These are phyloP conservation scores for Anodontia alba DNA, from an alignment of 2,888 invertebrate species.

Conservation along the genomic window DNA sequence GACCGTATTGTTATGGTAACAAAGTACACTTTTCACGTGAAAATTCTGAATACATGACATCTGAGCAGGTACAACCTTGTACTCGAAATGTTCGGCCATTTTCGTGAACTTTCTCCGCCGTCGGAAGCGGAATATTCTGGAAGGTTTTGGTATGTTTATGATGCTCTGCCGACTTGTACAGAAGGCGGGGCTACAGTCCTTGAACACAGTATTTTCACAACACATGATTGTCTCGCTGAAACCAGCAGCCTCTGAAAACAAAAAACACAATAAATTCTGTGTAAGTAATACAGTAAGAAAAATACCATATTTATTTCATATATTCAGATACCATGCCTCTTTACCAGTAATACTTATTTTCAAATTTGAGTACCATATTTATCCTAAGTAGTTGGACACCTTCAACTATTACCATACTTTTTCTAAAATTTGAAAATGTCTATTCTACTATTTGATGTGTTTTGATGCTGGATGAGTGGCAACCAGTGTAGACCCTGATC, in stretches of 20 bases:
- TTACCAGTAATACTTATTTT: no score
- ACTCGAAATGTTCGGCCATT: constrained; percentile 85
- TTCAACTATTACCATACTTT: no score
- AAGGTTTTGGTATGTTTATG: constrained; percentile 83
- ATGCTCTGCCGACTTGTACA: constrained; percentile 84
- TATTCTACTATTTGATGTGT: no score
- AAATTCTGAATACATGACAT: constrained; percentile 84
- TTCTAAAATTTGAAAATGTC: no score
- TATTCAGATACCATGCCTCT: no score
- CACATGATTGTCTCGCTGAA: constrained; percentile 82
- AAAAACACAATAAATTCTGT: not conserved
- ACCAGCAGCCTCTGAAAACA: constrained; percentile 82
- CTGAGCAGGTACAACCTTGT: constrained; percentile 85
- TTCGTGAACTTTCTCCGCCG: constrained; percentile 83
- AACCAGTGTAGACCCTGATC: no score
- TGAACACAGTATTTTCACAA: constrained; percentile 82
- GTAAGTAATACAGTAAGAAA: no score
- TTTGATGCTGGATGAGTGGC: no score
- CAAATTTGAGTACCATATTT: no score
- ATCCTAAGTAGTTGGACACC: no score
- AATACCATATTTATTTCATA: no score
- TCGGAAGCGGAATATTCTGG: constrained; percentile 82
- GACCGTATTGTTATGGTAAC: constrained; percentile 81
- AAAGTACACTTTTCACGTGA: constrained; percentile 83
- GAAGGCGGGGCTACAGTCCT: constrained; percentile 84